Conservation (phyloP, 2,113 vertebrate genomes). For the Salminus brasiliensis region DNA sequence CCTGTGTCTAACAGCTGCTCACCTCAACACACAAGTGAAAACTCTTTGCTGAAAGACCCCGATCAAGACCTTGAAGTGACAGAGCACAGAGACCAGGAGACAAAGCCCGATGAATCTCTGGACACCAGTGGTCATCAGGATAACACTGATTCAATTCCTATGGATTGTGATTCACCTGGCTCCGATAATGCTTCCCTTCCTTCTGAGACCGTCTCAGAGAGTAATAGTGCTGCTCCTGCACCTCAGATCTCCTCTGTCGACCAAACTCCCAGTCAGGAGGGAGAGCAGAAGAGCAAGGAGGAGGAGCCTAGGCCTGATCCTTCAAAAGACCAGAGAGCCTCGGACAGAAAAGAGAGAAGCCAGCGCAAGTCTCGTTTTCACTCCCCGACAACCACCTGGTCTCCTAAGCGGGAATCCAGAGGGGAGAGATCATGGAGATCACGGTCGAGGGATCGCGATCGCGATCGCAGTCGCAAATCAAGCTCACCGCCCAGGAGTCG, state of each 20-base stretch:
- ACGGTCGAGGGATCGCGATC: conserved; percentile 69
- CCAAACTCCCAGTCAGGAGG: conserved; percentile 30
- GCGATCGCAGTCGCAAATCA: conserved; percentile 71
- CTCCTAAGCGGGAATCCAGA: conserved; percentile 79
- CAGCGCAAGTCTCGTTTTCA: conserved; percentile 89
- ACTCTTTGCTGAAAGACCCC: background rate
- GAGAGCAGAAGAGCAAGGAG: conserved; percentile 27
- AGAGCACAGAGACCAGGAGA: too few relatives aligned
- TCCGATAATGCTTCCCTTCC: conserved; percentile 78
- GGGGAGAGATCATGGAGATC: conserved; percentile 76
- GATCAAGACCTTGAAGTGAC: background rate
- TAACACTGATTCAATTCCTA: conserved; percentile 84
- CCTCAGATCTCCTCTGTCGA: conserved; percentile 28
- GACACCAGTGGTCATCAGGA: conserved; percentile 71
- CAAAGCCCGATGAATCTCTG: background rate
- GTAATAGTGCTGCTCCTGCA: conserved; percentile 28
- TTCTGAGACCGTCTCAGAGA: conserved; percentile 54
- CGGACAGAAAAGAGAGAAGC: conserved; percentile 68
- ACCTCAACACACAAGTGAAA: background rate
- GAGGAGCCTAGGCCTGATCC: conserved; percentile 46
- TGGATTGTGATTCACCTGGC: conserved; percentile 89
- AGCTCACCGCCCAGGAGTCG: conserved; percentile 79
- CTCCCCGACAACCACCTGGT: conserved; percentile 92
- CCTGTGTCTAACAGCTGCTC: background rate
- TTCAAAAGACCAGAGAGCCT: conserved; percentile 47